phyloP scores from a whole-genome alignment of 2,888 invertebrate species.

The Ophion ellenae region DNA sequence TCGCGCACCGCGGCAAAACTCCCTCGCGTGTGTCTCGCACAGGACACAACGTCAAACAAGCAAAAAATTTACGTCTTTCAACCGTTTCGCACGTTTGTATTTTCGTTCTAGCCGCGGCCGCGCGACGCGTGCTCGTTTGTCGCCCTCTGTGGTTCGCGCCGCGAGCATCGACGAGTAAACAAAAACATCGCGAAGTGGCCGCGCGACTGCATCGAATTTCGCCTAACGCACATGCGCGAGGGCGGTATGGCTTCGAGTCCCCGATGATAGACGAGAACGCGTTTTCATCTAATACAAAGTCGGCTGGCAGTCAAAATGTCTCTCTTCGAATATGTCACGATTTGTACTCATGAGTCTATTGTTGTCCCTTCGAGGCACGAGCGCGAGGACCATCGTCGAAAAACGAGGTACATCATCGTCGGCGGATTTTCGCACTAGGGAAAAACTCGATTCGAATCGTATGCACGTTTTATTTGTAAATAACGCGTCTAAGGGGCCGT shows the following conservation, averaged over 20 bases:
- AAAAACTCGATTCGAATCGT: not conserved
- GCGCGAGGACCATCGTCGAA: slow-evolving; percentile 55
- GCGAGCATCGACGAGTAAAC: not conserved
- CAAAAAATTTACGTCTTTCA: not conserved
- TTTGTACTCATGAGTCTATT: slow-evolving; percentile 62
- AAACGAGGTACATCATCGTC: slow-evolving; percentile 60
- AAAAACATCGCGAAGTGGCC: not conserved
- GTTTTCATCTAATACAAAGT: slow-evolving; percentile 21
- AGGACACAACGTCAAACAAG: not conserved
- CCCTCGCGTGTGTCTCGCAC: slow-evolving; percentile 18
- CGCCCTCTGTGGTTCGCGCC: not conserved
- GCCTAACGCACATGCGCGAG: not conserved
- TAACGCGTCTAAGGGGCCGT: not conserved
- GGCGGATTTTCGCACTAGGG: not conserved
- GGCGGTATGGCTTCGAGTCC: not conserved
- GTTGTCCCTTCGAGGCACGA: slow-evolving; percentile 47
- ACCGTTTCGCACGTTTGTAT: not conserved
- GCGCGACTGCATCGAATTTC: not conserved
- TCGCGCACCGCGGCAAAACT: slow-evolving; percentile 19
- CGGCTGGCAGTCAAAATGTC: slow-evolving; percentile 60
- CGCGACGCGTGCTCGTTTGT: not conserved
- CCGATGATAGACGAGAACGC: not conserved
- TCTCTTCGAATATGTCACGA: slow-evolving; percentile 66
- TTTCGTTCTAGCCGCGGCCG: not conserved
- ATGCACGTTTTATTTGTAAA: not conserved